Conservation (phyloP, 2,797 vertebrate genomes). For the Hippoglossus hippoglossus region DNA sequence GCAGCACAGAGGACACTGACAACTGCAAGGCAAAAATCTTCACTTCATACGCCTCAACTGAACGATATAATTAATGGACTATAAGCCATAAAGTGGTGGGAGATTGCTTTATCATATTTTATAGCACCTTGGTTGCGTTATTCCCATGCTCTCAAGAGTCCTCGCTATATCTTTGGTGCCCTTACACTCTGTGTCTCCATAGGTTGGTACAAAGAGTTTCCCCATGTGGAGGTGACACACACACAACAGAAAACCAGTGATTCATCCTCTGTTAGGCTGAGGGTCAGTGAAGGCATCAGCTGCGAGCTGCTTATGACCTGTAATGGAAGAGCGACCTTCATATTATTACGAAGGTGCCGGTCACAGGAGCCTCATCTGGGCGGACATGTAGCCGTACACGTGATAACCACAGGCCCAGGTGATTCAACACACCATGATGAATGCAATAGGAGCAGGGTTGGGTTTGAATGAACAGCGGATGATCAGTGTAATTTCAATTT, state of each 20-base stretch:
- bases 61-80: background rate
- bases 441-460: background rate
- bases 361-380: slow-evolving; percentile 9
- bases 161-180: background rate
- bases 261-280: background rate
- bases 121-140: background rate
- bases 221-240: slow-evolving; percentile 82
- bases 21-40: slow-evolving; percentile 66
- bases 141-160: background rate
- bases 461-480: background rate
- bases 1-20: slow-evolving; percentile 50
- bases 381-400: background rate
- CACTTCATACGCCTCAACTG: background rate
- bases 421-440: background rate
- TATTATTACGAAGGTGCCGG: background rate
- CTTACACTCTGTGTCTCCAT: background rate
- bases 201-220: slow-evolving; percentile 75
- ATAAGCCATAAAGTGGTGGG: background rate
- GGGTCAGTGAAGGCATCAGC: slow-evolving; percentile 7
- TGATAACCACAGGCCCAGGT: background rate
- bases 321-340: background rate
- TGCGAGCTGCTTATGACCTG: slow-evolving; percentile 27
- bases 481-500: background rate
- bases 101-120: background rate
- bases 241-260: slow-evolving; percentile 14